These are phyloP conservation scores for Parazoanthus darwini DNA, from an alignment of 92 coral and sea anemone species.

Conservation along the genomic window DNA sequence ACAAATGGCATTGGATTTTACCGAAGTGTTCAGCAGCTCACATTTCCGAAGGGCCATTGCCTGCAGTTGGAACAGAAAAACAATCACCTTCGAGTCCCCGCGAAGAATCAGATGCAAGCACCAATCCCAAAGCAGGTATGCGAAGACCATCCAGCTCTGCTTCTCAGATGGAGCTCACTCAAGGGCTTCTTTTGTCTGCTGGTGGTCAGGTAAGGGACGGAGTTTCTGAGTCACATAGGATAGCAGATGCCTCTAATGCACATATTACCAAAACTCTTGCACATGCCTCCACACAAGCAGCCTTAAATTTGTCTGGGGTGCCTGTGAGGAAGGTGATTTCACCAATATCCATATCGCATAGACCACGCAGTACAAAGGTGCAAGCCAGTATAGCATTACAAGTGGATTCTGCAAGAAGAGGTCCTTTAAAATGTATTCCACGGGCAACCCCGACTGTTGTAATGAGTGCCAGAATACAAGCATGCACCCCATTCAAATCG, in stretches of 20 bases:
- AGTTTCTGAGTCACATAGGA: neutral
- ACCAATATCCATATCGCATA: neutral
- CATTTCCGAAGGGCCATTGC: neutral
- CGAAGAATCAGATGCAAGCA: neutral
- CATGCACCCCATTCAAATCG: neutral
- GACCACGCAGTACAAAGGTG: neutral
- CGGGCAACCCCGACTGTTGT: conserved; percentile 28
- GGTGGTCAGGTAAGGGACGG: neutral
- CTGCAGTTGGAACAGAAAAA: neutral
- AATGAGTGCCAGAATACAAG: neutral
- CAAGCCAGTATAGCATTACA: conserved; percentile 19
- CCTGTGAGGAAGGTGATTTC: conserved; percentile 2
- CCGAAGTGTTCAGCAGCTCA: neutral
- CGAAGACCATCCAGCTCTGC: neutral
- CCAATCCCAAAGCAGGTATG: neutral
- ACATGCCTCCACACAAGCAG: conserved; percentile 22
- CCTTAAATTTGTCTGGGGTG: neutral
- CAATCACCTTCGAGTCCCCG: neutral
- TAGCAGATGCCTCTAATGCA: neutral
- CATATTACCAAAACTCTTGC: neutral
- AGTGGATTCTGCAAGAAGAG: conserved; percentile 21
- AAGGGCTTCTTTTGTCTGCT: neutral
- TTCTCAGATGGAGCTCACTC: neutral
- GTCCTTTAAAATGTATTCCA: neutral
- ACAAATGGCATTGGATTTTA: neutral